Evolutionary conservation across 2,113 vertebrate species (phyloP), one percentile per base, ranked within the genome.

Genomic region (Spea multiplicata): DNA sequence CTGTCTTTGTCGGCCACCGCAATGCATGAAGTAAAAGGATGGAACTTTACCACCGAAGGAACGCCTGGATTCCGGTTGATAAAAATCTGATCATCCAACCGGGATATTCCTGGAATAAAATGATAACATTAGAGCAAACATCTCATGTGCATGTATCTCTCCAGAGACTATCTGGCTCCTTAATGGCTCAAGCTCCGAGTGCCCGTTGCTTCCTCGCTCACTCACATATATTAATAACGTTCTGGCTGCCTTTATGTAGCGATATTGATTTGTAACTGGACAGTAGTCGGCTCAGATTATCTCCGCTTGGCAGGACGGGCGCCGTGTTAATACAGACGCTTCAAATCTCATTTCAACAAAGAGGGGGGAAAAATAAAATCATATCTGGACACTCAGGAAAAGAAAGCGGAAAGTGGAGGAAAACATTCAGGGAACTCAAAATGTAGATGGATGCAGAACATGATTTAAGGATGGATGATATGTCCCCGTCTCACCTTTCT

Each of bases 61-160:
- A 98, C 95, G 0, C 97, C 97, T 0, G 97, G 97, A 88, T 99
- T 99, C 73, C 96, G 91, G 90, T 99, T 98, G 86, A 99, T 96
- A 88, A 99, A 99, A 85, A 99, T 98, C 92, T 99, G 97, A 88
- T 99, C 97, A 1, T 99, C 97, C 82, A 99, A 88, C 17, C 94
- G 88, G 48, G 95, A 92, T 46, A 99, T 91, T 17, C 97, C 97
- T 99, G 88, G 12, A 44, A 71, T 73, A 4, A 47, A 8, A n/a
- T 44, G 17, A 76, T 67, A 3, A 71, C 30, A 1, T 30, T 30
- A 30, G 30, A 30, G 30, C 30, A 30, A 30, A 30, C 30, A 30
- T 30, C 30, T 30, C 2, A 30, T 30, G 30, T 30, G 30, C 30
- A 30, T 48, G 50, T 0, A 3, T 67, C 65, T 53, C 61, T 16